Conservation (phyloP, 2,797 vertebrate species). For the Eremophila alpestris region DNA sequence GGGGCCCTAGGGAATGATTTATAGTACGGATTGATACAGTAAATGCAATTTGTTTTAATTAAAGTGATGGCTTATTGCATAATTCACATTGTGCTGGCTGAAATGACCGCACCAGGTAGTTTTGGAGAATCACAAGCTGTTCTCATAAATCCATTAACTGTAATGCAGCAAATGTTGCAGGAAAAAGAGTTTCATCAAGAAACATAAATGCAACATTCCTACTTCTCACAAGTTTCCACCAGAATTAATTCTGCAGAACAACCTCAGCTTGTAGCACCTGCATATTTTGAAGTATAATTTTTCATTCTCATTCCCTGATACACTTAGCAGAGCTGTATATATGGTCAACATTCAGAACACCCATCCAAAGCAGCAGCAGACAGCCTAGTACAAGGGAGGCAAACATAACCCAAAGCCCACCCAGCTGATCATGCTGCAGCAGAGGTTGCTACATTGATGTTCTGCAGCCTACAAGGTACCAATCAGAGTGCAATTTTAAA, state of each 20-base stretch:
- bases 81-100: conserved; percentile 69
- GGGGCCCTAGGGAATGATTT: conserved; percentile 70
- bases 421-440: background rate
- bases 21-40: conserved; percentile 64
- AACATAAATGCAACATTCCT: conserved; percentile 30
- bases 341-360: background rate
- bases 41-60: conserved; percentile 80
- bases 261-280: background rate
- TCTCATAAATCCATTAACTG: conserved; percentile 73
- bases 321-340: background rate
- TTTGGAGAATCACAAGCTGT: conserved; percentile 68
- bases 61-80: conserved; percentile 76
- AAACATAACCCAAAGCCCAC: background rate
- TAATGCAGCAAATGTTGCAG: conserved; percentile 66
- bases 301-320: background rate
- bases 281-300: background rate
- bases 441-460: background rate
- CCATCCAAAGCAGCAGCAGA: background rate
- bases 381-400: background rate
- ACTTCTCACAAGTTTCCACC: background rate
- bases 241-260: background rate
- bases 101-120: conserved; percentile 72
- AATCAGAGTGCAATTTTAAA: background rate
- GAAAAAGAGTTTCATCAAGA: conserved; percentile 32
- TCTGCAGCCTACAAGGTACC: background rate